These are phyloP conservation scores for Rapana venosa DNA, from an alignment of 2,888 invertebrate species.

Conservation along the genomic window DNA sequence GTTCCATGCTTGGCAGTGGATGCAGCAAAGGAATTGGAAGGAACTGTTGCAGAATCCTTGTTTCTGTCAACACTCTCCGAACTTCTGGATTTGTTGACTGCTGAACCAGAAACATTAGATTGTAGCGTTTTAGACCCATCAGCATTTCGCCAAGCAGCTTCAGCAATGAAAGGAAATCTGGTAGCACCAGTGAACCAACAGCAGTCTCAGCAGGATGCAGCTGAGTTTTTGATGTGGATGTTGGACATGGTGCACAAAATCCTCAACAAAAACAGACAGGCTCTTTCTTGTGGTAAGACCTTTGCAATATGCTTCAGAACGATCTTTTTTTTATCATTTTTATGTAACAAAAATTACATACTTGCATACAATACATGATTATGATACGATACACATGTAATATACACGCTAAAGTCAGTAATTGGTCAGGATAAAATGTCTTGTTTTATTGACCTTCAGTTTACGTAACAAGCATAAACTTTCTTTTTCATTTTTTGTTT, in stretches of 20 bases:
- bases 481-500: no score
- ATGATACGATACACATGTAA: no score
- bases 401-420: no score
- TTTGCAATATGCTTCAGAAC: not conserved
- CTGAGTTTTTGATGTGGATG: slow-evolving; percentile 76
- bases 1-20: slow-evolving; percentile 57
- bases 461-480: no score
- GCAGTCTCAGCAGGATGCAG: slow-evolving; percentile 73
- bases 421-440: no score
- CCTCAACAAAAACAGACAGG: slow-evolving; percentile 67
- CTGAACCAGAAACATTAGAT: slow-evolving; percentile 50
- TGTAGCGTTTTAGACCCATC: slow-evolving; percentile 57
- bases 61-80: slow-evolving; percentile 62
- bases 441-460: no score
- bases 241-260: slow-evolving; percentile 67
- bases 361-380: no score
- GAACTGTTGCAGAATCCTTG: slow-evolving; percentile 63
- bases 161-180: slow-evolving; percentile 57
- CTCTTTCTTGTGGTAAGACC: slow-evolving; percentile 53
- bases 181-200: slow-evolving; percentile 61
- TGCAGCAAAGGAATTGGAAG: slow-evolving; percentile 61
- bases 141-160: slow-evolving; percentile 64
- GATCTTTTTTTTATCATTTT: no score
- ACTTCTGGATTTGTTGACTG: slow-evolving; percentile 60
- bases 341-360: no score